Conservation (phyloP, 2,888 invertebrate genomes). For the Seladonia tumulorum region DNA sequence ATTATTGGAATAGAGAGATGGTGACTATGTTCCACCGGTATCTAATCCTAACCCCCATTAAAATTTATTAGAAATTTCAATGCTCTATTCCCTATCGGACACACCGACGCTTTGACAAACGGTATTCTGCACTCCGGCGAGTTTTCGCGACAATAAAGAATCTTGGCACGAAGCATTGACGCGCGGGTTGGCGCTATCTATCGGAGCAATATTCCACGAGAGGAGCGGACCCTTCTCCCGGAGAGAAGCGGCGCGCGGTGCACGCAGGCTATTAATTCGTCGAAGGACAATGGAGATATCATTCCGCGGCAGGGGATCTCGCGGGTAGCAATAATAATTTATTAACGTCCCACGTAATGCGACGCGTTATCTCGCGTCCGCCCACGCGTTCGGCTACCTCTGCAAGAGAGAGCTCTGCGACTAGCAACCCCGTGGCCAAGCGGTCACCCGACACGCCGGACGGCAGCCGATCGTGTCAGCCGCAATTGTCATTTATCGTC, state of each 20-base stretch:
- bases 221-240: not conserved
- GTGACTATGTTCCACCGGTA: too few species aligned
- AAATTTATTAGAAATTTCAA: too few species aligned
- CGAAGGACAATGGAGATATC: conserved; percentile 80
- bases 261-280: conserved; percentile 74
- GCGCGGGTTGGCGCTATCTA: not conserved
- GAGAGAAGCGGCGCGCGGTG: conserved; percentile 24
- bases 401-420: conserved; percentile 29
- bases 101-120: too few species aligned
- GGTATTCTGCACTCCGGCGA: too few species aligned
- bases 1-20: too few species aligned
- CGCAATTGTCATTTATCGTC: conserved; percentile 83
- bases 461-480: conserved; percentile 76
- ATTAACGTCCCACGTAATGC: conserved; percentile 78
- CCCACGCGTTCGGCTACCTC: conserved; percentile 76
- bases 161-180: not conserved
- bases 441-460: conserved; percentile 33
- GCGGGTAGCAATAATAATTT: conserved; percentile 77
- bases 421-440: not conserved
- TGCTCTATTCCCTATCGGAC: too few species aligned
- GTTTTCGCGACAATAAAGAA: not conserved
- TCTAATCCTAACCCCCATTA: too few species aligned
- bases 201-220: not conserved
- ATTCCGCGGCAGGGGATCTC: conserved; percentile 69
- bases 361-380: conserved; percentile 75